Evolutionary conservation across 2,113 vertebrate species (phyloP).

Genomic region (Cavia aperea): DNA sequence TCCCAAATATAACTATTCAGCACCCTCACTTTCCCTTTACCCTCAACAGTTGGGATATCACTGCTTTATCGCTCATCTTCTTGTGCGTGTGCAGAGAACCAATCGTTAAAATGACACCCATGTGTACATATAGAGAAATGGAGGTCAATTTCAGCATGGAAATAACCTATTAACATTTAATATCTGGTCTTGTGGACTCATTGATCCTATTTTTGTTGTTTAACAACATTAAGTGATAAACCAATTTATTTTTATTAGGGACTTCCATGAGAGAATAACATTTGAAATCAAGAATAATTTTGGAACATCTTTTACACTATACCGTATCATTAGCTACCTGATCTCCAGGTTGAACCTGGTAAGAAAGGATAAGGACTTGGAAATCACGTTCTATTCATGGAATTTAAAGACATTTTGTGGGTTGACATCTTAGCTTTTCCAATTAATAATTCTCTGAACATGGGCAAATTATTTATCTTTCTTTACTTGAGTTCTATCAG

Average conservation of each 20-base stretch:
- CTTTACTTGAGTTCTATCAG: neutral
- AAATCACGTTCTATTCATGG: conserved; percentile 47
- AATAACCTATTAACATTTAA: neutral
- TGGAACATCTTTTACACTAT: neutral
- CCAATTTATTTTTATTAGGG: neutral
- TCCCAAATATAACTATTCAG: neutral
- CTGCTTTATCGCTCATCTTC: neutral
- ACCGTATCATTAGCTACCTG: neutral
- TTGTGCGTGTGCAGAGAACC: neutral
- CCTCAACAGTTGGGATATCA: neutral
- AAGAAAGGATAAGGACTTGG: conserved; percentile 23
- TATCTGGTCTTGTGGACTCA: neutral
- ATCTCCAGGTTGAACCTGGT: conserved; percentile 16
- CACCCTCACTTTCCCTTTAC: neutral
- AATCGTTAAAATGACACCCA: neutral
- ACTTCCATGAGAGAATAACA: neutral
- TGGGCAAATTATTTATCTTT: conserved; percentile 33
- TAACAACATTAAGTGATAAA: neutral
- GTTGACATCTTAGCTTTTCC: neutral
- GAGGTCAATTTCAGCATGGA: neutral
- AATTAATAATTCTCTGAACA: conserved; percentile 35
- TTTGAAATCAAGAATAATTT: neutral
- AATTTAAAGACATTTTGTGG: neutral
- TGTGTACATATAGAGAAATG: neutral
- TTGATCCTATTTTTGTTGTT: conserved; percentile 6